Conservation (phyloP, 2,797 vertebrate species). For the Simalia tracyae region DNA sequence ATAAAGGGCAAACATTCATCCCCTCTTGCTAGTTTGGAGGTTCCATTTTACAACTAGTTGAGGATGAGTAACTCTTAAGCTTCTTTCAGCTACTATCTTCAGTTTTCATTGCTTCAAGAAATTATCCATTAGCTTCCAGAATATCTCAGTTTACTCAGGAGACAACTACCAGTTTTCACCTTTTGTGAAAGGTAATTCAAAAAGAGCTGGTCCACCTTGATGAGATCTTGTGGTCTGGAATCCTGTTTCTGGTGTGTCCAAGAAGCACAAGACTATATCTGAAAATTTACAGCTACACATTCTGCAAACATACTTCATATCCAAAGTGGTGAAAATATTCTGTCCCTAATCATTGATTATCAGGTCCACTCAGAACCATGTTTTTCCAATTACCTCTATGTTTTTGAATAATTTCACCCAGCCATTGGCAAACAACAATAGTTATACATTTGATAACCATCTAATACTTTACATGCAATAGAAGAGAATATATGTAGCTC, state of each 20-base stretch:
- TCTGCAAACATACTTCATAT: constrained; percentile 6
- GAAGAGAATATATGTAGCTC: no score
- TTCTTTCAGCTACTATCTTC: constrained; percentile 25
- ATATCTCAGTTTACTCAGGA: constrained; percentile 29
- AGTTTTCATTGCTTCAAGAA: constrained; percentile 38
- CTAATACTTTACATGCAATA: constrained; percentile 21
- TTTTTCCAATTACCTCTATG: neutral
- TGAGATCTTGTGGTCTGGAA: constrained; percentile 36
- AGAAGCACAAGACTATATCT: constrained; percentile 32
- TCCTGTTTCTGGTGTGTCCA: constrained; percentile 33
- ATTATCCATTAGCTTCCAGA: constrained; percentile 27
- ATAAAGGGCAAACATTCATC: constrained; percentile 2
- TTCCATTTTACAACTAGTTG: constrained; percentile 8
- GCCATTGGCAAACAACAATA: constrained; percentile 8
- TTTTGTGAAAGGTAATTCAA: constrained; percentile 40
- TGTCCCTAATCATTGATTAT: neutral
- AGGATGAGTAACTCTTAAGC: constrained; percentile 22
- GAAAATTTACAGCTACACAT: neutral
- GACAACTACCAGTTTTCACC: constrained; percentile 46
- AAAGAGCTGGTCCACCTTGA: constrained; percentile 43
- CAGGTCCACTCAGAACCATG: neutral
- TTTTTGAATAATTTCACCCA: neutral
- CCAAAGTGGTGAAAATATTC: constrained; percentile 7
- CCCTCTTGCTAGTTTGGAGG: constrained; percentile 11
- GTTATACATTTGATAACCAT: constrained; percentile 34